phyloP scores from a whole-genome alignment of 2,888 invertebrate genomes.

The Hirudinaria manillensis region DNA sequence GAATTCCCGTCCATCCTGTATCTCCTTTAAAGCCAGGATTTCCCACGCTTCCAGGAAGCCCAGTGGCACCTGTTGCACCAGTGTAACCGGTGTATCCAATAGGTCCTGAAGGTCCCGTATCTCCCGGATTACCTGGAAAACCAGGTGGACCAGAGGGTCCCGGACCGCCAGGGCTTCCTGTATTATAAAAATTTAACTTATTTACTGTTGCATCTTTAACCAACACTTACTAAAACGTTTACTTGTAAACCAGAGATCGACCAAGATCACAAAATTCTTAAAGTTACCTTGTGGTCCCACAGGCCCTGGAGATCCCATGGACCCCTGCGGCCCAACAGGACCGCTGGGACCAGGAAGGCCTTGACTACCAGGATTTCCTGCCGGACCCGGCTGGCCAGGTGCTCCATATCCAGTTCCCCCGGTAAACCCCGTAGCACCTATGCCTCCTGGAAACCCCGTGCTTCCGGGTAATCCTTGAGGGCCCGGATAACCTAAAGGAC shows the following conservation, averaged over 20 bases:
- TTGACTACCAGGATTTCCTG: constrained; percentile 9
- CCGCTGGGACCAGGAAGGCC: constrained; percentile 27
- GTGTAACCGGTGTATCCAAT: not conserved
- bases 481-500: constrained; percentile 29
- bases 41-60: constrained; percentile 24
- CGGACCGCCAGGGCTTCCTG: not conserved
- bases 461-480: constrained; percentile 35
- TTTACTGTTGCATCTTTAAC: not conserved
- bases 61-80: constrained; percentile 29
- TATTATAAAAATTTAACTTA: not conserved
- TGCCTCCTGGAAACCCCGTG: constrained; percentile 31
- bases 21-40: constrained; percentile 9
- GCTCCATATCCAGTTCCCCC: constrained; percentile 17
- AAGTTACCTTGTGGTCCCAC: constrained; percentile 8
- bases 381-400: not conserved
- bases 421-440: constrained; percentile 11
- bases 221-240: too few species aligned
- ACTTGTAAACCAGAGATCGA: too few species aligned
- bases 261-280: too few species aligned
- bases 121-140: constrained; percentile 21
- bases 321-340: not conserved
- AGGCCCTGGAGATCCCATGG: constrained; percentile 13
- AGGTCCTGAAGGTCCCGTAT: constrained; percentile 13
- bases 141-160: constrained; percentile 10
- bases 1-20: not conserved